phyloP scores from a whole-genome alignment of 2,888 invertebrate genomes.

The Folsomia candida region DNA sequence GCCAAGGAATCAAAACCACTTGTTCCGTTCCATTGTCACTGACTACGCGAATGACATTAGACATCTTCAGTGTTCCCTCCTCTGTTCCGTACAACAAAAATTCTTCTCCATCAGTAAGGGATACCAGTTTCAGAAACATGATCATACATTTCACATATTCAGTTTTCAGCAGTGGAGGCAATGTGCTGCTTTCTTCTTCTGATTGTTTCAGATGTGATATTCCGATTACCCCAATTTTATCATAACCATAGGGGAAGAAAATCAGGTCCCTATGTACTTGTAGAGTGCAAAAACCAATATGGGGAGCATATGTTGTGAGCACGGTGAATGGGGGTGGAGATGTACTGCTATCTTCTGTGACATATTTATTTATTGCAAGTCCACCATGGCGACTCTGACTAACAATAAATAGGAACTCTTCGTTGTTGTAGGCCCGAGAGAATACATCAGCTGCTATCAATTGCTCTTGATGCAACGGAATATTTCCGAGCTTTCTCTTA shows the following conservation, averaged over 20 bases:
- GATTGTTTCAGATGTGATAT: neutral
- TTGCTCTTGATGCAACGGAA: too few relatives aligned
- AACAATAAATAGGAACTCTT: too few relatives aligned
- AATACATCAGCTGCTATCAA: too few relatives aligned
- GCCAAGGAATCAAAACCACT: neutral
- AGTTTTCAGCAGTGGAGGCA: neutral
- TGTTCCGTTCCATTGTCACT: neutral
- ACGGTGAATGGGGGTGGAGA: too few relatives aligned
- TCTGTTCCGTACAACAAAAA: slow-evolving; percentile 1
- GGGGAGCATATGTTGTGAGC: too few relatives aligned
- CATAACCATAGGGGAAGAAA: neutral
- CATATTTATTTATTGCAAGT: too few relatives aligned
- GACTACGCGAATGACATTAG: neutral
- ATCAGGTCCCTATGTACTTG: neutral
- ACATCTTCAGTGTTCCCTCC: neutral
- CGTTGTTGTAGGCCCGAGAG: too few relatives aligned
- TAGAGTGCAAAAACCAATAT: slow-evolving; percentile 6
- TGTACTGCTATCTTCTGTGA: too few relatives aligned
- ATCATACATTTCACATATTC: neutral
- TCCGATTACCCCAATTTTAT: neutral
- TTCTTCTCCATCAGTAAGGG: neutral
- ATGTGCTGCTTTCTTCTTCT: neutral
- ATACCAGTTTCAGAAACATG: neutral
- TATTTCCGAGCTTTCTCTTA: too few relatives aligned
- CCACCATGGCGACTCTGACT: too few relatives aligned